These are phyloP conservation scores for Hassar affinis DNA, from an alignment of 2,113 vertebrate species.

Conservation along the genomic window DNA sequence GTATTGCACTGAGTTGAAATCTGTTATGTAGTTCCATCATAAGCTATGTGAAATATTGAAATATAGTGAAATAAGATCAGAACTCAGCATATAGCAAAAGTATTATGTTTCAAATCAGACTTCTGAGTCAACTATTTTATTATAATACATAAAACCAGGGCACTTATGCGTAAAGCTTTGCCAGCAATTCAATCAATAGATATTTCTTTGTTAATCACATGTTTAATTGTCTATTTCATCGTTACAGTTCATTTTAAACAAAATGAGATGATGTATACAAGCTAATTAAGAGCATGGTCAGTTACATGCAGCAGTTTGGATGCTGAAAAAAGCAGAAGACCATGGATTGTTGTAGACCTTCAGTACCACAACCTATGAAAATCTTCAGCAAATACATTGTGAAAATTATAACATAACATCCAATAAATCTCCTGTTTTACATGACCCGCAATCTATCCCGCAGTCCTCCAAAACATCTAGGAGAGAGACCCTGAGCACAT, in stretches of 20 bases:
- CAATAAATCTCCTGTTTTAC: constrained; percentile 14
- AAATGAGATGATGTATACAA: constrained; percentile 26
- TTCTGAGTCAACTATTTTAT: not conserved
- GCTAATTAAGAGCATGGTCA: constrained; percentile 42
- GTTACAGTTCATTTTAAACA: constrained; percentile 24
- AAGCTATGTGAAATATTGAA: not conserved
- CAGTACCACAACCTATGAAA: not conserved
- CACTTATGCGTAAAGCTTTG: constrained; percentile 4
- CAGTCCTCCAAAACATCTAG: constrained; percentile 13
- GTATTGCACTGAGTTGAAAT: not conserved
- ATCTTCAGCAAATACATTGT: not conserved
- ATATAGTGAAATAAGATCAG: not conserved
- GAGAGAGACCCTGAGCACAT: constrained; percentile 56
- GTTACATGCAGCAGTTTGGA: constrained; percentile 64
- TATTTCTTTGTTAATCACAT: constrained; percentile 31
- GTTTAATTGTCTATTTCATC: constrained; percentile 20
- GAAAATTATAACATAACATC: constrained; percentile 34
- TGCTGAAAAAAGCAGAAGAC: constrained; percentile 19
- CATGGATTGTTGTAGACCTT: not conserved
- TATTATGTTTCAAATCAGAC: not conserved
- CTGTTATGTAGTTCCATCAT: not conserved
- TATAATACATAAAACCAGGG: not conserved
- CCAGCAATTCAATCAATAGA: not conserved
- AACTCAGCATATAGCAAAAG: not conserved
- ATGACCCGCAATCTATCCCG: constrained; percentile 53